Evolutionary conservation across 2,113 vertebrate genomes (phyloP).

Genomic region (Podocnemis expansa): DNA sequence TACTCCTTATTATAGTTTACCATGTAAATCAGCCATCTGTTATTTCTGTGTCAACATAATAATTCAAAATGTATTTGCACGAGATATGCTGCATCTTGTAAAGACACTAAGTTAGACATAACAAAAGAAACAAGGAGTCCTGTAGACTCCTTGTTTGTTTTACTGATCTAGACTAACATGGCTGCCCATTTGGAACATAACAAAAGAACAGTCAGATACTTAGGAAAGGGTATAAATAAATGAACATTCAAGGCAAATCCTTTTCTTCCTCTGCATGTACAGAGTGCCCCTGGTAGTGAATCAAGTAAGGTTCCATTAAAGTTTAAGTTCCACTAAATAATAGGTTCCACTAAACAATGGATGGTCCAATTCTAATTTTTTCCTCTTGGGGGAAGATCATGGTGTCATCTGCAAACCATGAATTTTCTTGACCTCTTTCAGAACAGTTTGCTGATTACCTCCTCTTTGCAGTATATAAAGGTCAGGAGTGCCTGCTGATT

Average conservation of each 20-base stretch:
- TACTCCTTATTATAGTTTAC: too few relatives aligned
- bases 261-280: constrained; percentile 34
- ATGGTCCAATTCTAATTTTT: neutral
- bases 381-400: neutral
- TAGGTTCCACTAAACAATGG: neutral
- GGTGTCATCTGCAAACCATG: neutral
- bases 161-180: constrained; percentile 36
- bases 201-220: constrained; percentile 18
- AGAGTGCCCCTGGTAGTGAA: neutral
- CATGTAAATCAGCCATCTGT: too few relatives aligned
- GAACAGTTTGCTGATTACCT: neutral
- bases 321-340: neutral
- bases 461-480: neutral
- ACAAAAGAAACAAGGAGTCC: too few relatives aligned
- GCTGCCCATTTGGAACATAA: too few relatives aligned
- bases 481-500: neutral
- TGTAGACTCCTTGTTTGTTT: neutral
- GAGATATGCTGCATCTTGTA: too few relatives aligned
- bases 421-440: neutral
- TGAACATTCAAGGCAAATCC: constrained; percentile 52
- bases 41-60: too few relatives aligned
- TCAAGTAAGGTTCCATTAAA: neutral
- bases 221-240: constrained; percentile 58
- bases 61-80: too few relatives aligned
- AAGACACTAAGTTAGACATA: too few relatives aligned